A percentile compares a stretch with the other conserved stretches of the same genome.
Evolutionary conservation across 2,888 invertebrate genomes (phyloP).

Genomic region (Drosophila rubida): DNA sequence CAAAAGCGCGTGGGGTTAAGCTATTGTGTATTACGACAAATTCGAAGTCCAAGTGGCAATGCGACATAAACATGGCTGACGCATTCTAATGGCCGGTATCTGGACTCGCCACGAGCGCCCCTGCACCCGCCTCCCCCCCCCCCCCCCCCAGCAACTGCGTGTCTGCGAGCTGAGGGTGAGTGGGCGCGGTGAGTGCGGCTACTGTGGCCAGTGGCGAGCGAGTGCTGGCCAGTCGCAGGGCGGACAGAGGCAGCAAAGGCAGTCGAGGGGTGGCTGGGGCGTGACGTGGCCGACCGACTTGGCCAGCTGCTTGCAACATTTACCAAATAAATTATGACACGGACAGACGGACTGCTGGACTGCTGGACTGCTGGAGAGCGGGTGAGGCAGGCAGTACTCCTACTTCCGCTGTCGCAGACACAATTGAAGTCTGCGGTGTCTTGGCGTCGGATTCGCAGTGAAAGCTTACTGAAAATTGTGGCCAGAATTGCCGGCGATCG

Average conservation of each 20-base stretch:
- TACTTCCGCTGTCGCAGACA: conserved; percentile 58
- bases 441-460: conserved; percentile 41
- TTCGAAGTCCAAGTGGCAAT: conserved; percentile 44
- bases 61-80: conserved; percentile 64
- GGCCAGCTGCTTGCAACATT: conserved; percentile 57
- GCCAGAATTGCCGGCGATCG: background rate
- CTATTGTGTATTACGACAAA: conserved; percentile 38
- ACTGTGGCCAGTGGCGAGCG: conserved; percentile 28
- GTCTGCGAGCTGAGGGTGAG: conserved; percentile 44
- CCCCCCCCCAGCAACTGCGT: too few relatives aligned
- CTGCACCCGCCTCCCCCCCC: conserved; percentile 14
- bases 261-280: conserved; percentile 18
- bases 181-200: conserved; percentile 47
- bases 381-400: conserved; percentile 35
- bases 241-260: conserved; percentile 11
- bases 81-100: conserved; percentile 69
- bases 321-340: conserved; percentile 70
- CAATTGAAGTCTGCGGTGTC: conserved; percentile 27
- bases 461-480: conserved; percentile 31
- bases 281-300: conserved; percentile 39
- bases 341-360: background rate
- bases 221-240: conserved; percentile 40
- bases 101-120: conserved; percentile 4
- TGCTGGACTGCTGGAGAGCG: background rate
- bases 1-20: conserved; percentile 25